These are phyloP conservation scores for Gopherus evgoodei DNA, from an alignment of 2,113 vertebrate genomes.

Conservation along the genomic window DNA sequence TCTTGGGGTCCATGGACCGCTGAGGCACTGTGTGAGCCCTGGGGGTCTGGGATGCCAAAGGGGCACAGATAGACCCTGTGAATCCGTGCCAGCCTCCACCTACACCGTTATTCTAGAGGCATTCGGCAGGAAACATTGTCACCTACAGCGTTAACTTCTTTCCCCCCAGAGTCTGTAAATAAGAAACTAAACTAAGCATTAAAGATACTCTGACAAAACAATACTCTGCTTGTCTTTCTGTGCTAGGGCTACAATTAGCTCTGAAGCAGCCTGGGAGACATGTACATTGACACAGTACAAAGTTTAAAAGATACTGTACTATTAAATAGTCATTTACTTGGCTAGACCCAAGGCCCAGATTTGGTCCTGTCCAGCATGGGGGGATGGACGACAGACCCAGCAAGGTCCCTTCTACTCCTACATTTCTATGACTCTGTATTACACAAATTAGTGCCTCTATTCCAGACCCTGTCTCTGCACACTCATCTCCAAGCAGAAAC, in stretches of 20 bases:
- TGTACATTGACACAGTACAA: neutral
- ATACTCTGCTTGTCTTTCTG: neutral
- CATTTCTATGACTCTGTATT: neutral
- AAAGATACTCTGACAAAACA: neutral
- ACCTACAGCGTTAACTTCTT: neutral
- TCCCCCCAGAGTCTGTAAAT: neutral
- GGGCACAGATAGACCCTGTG: too few relatives aligned
- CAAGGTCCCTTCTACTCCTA: neutral
- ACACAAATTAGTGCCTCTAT: neutral
- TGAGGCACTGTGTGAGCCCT: too few relatives aligned
- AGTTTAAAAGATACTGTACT: too few relatives aligned
- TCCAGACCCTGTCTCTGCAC: neutral
- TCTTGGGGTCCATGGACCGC: too few relatives aligned
- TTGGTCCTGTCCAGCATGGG: neutral
- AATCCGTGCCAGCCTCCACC: too few relatives aligned
- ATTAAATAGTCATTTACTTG: neutral
- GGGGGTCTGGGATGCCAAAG: too few relatives aligned
- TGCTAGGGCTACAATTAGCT: neutral
- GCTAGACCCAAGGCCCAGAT: neutral
- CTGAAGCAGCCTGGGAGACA: neutral
- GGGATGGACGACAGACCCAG: neutral
- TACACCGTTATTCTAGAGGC: neutral
- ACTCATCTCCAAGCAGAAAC: neutral
- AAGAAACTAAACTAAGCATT: neutral
- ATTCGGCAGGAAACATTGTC: neutral